Evolutionary conservation across 2,888 invertebrate species (phyloP).

Genomic region (Aphodius granarius): DNA sequence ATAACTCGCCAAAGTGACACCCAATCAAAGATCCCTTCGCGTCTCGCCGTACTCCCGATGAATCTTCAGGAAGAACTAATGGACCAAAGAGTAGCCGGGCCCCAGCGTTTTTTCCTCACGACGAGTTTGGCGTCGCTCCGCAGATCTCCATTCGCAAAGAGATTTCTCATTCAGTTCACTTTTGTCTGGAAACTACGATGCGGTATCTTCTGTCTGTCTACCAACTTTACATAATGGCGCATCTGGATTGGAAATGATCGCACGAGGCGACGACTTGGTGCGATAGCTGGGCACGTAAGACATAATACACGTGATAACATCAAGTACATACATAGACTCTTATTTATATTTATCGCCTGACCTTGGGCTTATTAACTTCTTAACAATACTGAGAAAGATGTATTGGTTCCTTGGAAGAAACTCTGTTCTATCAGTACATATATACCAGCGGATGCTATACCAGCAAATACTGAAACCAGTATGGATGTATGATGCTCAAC

Average conservation of each 20-base stretch:
- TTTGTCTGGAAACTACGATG: neutral
- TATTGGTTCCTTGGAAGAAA: too few species aligned
- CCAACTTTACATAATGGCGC: neutral
- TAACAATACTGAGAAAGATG: too few species aligned
- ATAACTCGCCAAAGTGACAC: slow-evolving; percentile 42
- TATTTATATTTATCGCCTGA: too few species aligned
- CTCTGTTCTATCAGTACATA: too few species aligned
- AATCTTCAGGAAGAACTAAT: slow-evolving; percentile 43
- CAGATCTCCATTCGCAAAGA: neutral
- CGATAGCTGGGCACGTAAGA: neutral
- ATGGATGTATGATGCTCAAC: too few species aligned
- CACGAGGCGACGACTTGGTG: neutral
- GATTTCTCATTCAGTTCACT: neutral
- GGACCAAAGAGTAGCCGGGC: slow-evolving; percentile 46
- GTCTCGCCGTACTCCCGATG: slow-evolving; percentile 37
- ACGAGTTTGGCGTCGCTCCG: neutral
- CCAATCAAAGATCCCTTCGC: slow-evolving; percentile 38
- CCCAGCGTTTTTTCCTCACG: neutral
- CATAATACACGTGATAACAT: too few species aligned
- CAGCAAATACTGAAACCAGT: too few species aligned
- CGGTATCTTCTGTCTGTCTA: neutral
- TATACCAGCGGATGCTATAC: too few species aligned
- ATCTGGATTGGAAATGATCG: neutral
- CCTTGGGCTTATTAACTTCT: too few species aligned
- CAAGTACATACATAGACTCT: too few species aligned